Evolutionary conservation across 2,797 vertebrate species (phyloP), one percentile per base, ranked within the genome.

Genomic region (Catamblyrhynchus diadema): DNA sequence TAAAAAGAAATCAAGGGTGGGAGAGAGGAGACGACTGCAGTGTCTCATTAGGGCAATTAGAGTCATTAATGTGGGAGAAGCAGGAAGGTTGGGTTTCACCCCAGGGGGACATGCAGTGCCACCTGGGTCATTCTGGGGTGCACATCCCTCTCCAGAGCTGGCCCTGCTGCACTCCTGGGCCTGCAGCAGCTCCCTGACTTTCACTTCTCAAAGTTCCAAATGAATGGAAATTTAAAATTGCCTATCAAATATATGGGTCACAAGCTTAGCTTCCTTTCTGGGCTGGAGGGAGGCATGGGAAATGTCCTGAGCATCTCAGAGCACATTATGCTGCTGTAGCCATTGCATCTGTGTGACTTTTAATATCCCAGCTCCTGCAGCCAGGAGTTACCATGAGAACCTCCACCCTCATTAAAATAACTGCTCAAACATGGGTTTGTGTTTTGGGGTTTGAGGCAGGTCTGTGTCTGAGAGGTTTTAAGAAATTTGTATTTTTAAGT

Each of bases 21-120:
- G 72, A 85, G 35, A 86, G 60, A 51, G 13, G 30, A 91, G 81
- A 92, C 60, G 95, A 86, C 80, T 9, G 41, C 37, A 80, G 37
- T 2, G 79, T 30, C n/a, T 83, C 45, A 45, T 74, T 73, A 93
- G 88, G 78, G 65, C 60, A 83, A 82, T 59, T 72, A 88, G 87
- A 93, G 59, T 64, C 86, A 93, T 80, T 88, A 90, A 37, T 62
- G 51, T 8, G 39, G 74, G 80, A 72, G 69, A 51, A 42, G 4
- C 16, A 20, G 71, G 81, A 35, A 56, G 27, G 72, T 75, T 19
- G 66, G 39, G n/a, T n/a, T 23, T 12, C 47, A 28, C 22, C 8
- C 47, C 8, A 1, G 39, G 56, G 33, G 39, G 4, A 25, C 33
- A 7, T 4, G 9, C 2, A 23, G 51, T 4, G 60, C 27, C 39